phyloP scores from a whole-genome alignment of 2,113 vertebrate genomes.

The Turnix velox region DNA sequence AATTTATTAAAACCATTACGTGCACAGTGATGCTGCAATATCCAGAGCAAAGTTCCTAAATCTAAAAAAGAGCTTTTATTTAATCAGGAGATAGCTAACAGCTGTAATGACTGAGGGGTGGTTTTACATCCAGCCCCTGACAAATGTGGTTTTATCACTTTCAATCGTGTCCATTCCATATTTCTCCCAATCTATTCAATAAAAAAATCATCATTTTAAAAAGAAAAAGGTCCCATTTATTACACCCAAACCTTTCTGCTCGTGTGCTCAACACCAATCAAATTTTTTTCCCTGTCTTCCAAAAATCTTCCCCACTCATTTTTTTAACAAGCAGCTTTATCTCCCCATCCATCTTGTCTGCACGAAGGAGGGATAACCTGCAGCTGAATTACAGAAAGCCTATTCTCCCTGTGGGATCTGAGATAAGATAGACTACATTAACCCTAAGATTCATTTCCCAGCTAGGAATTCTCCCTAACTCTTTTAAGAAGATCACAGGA shows the following conservation, averaged over 20 bases:
- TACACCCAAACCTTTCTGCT: background rate
- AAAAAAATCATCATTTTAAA: background rate
- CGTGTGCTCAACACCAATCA: background rate
- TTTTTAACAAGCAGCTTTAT: background rate
- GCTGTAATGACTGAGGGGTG: conserved; percentile 35
- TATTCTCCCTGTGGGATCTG: conserved; percentile 64
- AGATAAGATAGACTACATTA: conserved; percentile 70
- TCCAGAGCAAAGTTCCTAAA: conserved; percentile 64
- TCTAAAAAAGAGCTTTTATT: conserved; percentile 67
- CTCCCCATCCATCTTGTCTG: conserved; percentile 55
- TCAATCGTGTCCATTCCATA: background rate
- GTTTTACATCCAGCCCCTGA: conserved; percentile 16
- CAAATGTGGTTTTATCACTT: conserved; percentile 30
- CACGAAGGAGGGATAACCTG: conserved; percentile 42
- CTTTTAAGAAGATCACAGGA: conserved; percentile 67
- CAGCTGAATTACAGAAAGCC: conserved; percentile 64
- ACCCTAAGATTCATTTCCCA: conserved; percentile 70
- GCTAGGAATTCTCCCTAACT: conserved; percentile 53
- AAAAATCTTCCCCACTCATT: background rate
- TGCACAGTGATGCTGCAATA: conserved; percentile 61
- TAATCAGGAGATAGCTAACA: conserved; percentile 64
- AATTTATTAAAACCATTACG: conserved; percentile 72
- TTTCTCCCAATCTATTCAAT: background rate
- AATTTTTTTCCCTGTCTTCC: conserved; percentile 9
- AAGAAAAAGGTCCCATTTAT: background rate